Evolutionary conservation across 2,888 invertebrate genomes (phyloP), one percentile per base, ranked within the genome.

Genomic region (Drosophila anomelani): DNA sequence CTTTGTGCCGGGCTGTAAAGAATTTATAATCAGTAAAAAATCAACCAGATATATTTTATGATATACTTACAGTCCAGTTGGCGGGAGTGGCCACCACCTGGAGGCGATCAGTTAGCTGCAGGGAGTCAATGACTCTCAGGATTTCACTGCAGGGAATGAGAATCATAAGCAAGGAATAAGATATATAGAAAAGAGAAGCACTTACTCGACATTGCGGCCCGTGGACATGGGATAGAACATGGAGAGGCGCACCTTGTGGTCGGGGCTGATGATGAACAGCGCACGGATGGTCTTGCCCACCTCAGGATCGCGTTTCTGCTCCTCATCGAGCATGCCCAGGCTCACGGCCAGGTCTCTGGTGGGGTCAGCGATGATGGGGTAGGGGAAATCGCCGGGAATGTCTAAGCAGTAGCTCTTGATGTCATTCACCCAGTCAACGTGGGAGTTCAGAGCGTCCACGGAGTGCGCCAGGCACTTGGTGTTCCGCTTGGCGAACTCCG

Each of bases 171-270:
- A 13, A 6, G 4, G 7, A 23, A 6, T 0, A 20, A 13, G 32
- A 51, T 13, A 1, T 4, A 2, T 20, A 2, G 0, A 13, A 0
- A 7, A 15, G 0, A 34, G 5, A 34, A 8, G 8, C 13, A 51
- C 49, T 49, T 7, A 32, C 49, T 51, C 51, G 9, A 97, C 96
- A 92, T 97, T 97, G 77, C 97, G 94, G 46, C 97, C 97, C 29
- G 96, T 97, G 3, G 97, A 96, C 63, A 95, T 95, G 29, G 97
- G 97, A 91, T 97, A 97, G 68, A 95, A 94, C 94, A 97, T 96
- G 57, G 96, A 95, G 39, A 97, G 93, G 82, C 96, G 95, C 60
- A 98, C 93, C 84, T 95, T 95, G 90, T 96, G 96, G 87, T 96
- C 95, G 7, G 97, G 97, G 71, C 96, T 96, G 82, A 97, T 95